Evolutionary conservation across 2,113 vertebrate genomes (phyloP), one percentile per base, ranked within the genome.

Genomic region (Urocynchramus pylzowi): DNA sequence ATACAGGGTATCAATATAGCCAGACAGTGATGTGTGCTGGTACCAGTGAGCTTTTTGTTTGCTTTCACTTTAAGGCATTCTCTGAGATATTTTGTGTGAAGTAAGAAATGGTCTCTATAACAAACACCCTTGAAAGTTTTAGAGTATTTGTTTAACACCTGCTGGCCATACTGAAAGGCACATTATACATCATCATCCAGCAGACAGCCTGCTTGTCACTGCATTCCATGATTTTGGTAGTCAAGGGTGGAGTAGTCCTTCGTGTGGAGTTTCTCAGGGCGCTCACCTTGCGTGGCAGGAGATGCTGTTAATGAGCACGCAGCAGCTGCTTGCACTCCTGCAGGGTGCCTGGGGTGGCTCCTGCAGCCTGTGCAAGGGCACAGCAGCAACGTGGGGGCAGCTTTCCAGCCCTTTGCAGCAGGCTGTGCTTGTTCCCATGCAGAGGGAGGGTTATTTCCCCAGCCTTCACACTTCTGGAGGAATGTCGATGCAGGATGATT

Each of bases 261-360:
- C 11, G 64, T 7, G 24, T 4, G 1, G 5, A 1, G 28, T 31
- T 91, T 57, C 80, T 80, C 45, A 1, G 80, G 63, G 56, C 0
- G 1, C 37, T 94, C 73, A 84, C 80, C 87, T 57, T 4, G 71
- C 68, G 2, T 33, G 28, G 87, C 59, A 28, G 91, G 91, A 54
- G 73, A 39, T 50, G 19, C 80, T 3, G 0, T 18, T 87, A 74
- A 89, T 75, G 89, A 81, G 84, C 81, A 42, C 24, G 3, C 10
- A 74, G 68, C 89, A 94, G 89, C 86, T 92, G 82, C 79, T 23
- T 13, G 86, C 30, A 37, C 49, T 26, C 79, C 82, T 53, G 13
- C 1, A 2, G 74, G 7, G 61, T 10, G 45, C 11, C 49, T 0
- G 0, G n/a, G 39, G 31, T 15, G 9, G 39, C 64, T 75, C 61